Base-by-base conservation (phyloP, 2,888 invertebrate species). In the Nematopogon swammerdamellus region DNA sequence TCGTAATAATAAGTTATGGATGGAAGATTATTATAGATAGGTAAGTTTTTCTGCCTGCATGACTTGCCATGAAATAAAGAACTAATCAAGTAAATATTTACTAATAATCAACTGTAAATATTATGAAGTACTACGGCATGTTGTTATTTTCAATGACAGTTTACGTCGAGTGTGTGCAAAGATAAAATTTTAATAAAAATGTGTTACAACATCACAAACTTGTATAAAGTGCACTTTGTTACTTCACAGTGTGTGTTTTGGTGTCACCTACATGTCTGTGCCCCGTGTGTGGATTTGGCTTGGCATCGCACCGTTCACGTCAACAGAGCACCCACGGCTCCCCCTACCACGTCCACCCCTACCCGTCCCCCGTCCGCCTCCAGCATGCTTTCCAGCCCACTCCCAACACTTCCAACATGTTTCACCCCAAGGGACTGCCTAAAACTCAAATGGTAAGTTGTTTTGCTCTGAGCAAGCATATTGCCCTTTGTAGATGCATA, bases 341-440 rank as follows among this genome's bases (percentile, higher is more conserved):
- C 60, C 87, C 88, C 53, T 87, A 87, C 68, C 87, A 87, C 72
- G 86, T 89, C 58, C 87, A 89, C 73, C 88, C 89, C 57, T 85
- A 82, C 63, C 84, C 85, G 52, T 81, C 83, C 54, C 81, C 80
- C 36, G 72, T 77, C 58, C 81, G 84, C 52, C 82, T 84, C 50
- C 84, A 84, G 70, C 84, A 83, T 70, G 85, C 85, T 53, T 85
- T 85, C 72, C 83, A 84, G 71, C 73, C 63, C 25, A 49, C 51
- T 47, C 52, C 49, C 18, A 68, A 66, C 60, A 74, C 79, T 69
- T 72, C 83, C 59, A 74, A 83, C 70, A 80, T 85, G 81, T 76
- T 85, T 70, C 74, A 83, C 69, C 80, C 85, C 19, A 84, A 87
- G 62, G 84, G 81, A 55, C 75, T 82, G 55, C 65, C 65, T 46